Percentiles rank a stretch among this genome's conserved stretches.
phyloP scores from a whole-genome alignment of 2,113 vertebrate genomes.

The Erpornis zantholeuca region DNA sequence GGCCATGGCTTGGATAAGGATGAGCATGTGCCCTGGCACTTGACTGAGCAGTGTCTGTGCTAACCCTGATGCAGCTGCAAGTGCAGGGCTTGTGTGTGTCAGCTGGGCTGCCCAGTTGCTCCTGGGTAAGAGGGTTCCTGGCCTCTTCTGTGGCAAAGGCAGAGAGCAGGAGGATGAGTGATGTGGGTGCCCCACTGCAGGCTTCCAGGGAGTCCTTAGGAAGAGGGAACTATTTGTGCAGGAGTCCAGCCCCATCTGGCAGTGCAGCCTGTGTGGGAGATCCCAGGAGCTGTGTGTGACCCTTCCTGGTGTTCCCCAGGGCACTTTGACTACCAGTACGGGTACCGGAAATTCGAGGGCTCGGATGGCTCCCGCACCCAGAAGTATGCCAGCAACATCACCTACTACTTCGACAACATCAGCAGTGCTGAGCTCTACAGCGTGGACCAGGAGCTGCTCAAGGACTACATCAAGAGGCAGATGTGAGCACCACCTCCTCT shows the following conservation, averaged over 20 bases:
- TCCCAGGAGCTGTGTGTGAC: neutral
- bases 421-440: constrained; percentile 92
- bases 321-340: constrained; percentile 92
- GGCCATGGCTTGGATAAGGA: neutral
- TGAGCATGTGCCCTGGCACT: neutral
- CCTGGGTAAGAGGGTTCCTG: neutral
- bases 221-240: neutral
- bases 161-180: neutral
- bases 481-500: constrained; percentile 80
- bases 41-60: neutral
- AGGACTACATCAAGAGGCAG: constrained; percentile 98
- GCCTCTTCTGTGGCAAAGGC: neutral
- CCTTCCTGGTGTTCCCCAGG: constrained; percentile 66
- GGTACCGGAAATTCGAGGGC: constrained; percentile 88
- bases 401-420: constrained; percentile 97
- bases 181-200: neutral
- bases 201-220: neutral
- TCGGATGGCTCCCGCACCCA: constrained; percentile 84
- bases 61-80: neutral
- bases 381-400: constrained; percentile 89
- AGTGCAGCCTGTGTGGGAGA: neutral
- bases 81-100: rapidly evolving
- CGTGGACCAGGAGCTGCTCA: constrained; percentile 93
- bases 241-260: neutral
- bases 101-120: neutral